Evolutionary conservation across 2,113 vertebrate species (phyloP).

Genomic region (Telmatochromis bifrenatus): DNA sequence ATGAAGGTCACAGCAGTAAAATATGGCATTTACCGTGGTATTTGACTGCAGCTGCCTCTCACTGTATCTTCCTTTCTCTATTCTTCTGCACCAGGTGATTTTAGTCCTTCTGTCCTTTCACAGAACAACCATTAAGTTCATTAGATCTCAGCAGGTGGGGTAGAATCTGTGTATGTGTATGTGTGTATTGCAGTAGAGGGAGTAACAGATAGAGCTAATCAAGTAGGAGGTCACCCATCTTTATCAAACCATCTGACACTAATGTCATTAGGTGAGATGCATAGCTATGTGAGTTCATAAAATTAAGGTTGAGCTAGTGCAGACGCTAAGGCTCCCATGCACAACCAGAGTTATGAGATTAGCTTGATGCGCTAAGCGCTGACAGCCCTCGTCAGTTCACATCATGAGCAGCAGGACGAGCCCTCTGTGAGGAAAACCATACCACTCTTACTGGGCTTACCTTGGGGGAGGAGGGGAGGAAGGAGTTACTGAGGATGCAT

Average conservation of each 20-base stretch:
- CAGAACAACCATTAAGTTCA: slow-evolving; percentile 15
- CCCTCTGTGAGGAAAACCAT: slow-evolving; percentile 44
- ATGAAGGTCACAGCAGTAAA: slow-evolving; percentile 43
- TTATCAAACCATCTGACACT: slow-evolving; percentile 65
- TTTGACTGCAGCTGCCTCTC: slow-evolving; percentile 15
- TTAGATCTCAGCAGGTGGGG: slow-evolving; percentile 26
- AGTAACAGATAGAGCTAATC: slow-evolving; percentile 48
- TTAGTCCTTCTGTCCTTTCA: slow-evolving; percentile 8
- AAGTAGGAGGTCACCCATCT: slow-evolving; percentile 46
- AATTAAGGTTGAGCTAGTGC: slow-evolving; percentile 61
- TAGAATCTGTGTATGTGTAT: background rate
- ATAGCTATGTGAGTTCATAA: slow-evolving; percentile 64
- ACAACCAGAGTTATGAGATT: slow-evolving; percentile 58
- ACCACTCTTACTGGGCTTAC: background rate
- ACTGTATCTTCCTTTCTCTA: background rate
- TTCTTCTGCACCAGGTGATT: background rate
- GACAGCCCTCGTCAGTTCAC: slow-evolving; percentile 66
- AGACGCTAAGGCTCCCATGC: slow-evolving; percentile 31
- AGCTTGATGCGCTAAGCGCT: slow-evolving; percentile 45
- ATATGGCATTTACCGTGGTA: slow-evolving; percentile 34
- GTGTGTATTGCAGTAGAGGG: background rate
- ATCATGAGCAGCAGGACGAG: slow-evolving; percentile 39
- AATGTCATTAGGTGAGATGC: slow-evolving; percentile 67
- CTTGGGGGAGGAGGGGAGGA: background rate
- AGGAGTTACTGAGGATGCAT: background rate